Conservation (phyloP, 2,888 invertebrate species). For the Acanthosepion lycidas region DNA sequence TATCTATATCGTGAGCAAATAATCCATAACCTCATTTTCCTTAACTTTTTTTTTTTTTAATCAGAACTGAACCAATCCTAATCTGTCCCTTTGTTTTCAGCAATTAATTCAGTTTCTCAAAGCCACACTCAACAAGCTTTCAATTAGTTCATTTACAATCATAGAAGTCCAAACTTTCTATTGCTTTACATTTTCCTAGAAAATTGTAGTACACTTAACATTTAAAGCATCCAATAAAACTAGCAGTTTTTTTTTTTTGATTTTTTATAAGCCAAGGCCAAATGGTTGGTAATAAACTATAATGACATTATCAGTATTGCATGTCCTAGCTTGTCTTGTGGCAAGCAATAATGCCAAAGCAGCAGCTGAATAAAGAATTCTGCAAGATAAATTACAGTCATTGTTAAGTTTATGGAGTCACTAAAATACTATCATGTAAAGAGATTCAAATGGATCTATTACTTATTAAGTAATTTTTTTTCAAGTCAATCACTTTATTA, state of each 20-base stretch:
- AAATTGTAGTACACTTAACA: not conserved
- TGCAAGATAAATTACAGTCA: not conserved
- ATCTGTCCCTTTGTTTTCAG: no score
- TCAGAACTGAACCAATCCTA: no score
- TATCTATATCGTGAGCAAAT: no score
- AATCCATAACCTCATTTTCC: no score
- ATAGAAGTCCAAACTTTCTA: not conserved
- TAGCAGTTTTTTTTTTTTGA: no score
- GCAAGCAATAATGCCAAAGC: not conserved
- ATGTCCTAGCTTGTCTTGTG: not conserved
- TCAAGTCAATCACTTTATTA: not conserved
- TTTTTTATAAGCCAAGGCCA: not conserved
- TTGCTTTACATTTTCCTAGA: not conserved
- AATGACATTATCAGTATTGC: not conserved
- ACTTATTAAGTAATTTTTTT: not conserved
- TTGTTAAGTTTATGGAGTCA: not conserved
- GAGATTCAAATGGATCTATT: not conserved
- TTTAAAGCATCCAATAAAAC: not conserved
- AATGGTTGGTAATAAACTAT: not conserved
- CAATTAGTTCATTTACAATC: not conserved
- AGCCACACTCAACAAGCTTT: not conserved
- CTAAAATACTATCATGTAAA: not conserved
- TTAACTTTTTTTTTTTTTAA: no score
- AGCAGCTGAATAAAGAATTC: not conserved
- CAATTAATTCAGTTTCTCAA: no score